Evolutionary conservation across 2,113 vertebrate genomes (phyloP), one percentile per base, ranked within the genome.

Genomic region (Pomatorhinus ruficollis): DNA sequence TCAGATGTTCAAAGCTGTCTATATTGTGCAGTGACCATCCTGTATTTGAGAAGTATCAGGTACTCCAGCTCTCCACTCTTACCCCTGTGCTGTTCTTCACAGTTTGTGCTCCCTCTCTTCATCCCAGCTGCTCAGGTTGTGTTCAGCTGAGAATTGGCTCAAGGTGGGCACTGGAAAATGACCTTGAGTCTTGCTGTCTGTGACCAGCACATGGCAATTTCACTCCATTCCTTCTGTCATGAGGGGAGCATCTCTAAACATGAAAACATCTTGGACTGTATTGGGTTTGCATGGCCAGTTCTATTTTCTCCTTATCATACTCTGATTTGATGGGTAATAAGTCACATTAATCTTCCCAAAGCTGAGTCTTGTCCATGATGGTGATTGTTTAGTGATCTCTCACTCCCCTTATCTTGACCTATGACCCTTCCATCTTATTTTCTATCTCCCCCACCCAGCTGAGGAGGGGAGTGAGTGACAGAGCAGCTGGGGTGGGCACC

Each of bases 301-400:
- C 37, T 39, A 27, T 70, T 87, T 85, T 76, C 37, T 63, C 37
- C 7, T 76, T 50, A 40, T 14, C 6, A 6, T n/a, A 11, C 28
- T 63, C 37, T 56, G 61, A 60, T 53, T 59, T 66, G 28, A 21
- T 69, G 23, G 8, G 42, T 75, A 39, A 8, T 22, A 35, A 45
- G 5, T 61, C 70, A 42, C 31, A 25, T 63, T 39, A n/a, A 39
- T 45, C n/a, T 76, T 82, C 77, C 60, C 53, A 31, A 68, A 54
- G 35, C 27, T 0, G 0, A 66, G 19, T 54, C 47, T 54, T 86
- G 27, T 49, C 40, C 9, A 1, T 7, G 7, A 23, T 64, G 45
- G 35, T n/a, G 37, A 47, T 4, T 60, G 16, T 8, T 30, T 40
- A 78, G 23, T 39, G 53, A 49, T 42, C 20, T 60, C 59, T 66